Evolutionary conservation across 2,797 vertebrate genomes (phyloP).

Genomic region (Megalops cyprinoides): DNA sequence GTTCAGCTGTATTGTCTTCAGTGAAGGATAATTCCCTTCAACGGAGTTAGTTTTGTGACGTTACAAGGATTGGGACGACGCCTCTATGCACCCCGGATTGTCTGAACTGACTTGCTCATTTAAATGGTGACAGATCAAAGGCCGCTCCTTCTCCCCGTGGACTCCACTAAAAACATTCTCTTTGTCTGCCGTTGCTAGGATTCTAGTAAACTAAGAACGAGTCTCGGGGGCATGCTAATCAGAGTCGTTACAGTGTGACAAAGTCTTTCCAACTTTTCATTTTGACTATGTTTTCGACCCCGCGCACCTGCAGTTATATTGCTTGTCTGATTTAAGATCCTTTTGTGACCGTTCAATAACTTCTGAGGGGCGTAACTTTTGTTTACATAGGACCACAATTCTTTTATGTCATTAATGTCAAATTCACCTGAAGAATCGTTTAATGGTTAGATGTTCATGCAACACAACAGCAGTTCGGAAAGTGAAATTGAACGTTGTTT

Average conservation of each 20-base stretch:
- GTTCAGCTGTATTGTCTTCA: constrained; percentile 34
- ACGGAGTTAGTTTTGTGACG: constrained; percentile 37
- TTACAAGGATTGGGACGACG: constrained; percentile 32
- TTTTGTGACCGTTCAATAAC: constrained; percentile 36
- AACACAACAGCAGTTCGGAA: not conserved
- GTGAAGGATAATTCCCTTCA: constrained; percentile 46
- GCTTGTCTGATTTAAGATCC: constrained; percentile 36
- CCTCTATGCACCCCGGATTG: constrained; percentile 44
- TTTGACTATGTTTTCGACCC: constrained; percentile 38
- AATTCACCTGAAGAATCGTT: not conserved
- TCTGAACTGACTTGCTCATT: constrained; percentile 61
- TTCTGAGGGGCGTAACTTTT: not conserved
- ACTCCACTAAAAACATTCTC: constrained; percentile 69
- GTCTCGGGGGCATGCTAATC: constrained; percentile 75
- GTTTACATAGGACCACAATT: too few relatives aligned
- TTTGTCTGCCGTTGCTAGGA: constrained; percentile 86
- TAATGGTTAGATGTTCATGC: not conserved
- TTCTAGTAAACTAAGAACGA: constrained; percentile 70
- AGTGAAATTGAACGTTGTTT: not conserved
- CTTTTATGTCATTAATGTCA: too few relatives aligned
- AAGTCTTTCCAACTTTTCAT: constrained; percentile 66
- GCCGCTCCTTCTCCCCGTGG: constrained; percentile 62
- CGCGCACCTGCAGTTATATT: constrained; percentile 32
- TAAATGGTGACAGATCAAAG: constrained; percentile 87
- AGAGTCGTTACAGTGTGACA: constrained; percentile 76